Percentiles rank a stretch among this genome's conserved stretches.
Evolutionary conservation across 1,140 invertebrate genomes (phyloP).

Genomic region (Drosophila sproati): DNA sequence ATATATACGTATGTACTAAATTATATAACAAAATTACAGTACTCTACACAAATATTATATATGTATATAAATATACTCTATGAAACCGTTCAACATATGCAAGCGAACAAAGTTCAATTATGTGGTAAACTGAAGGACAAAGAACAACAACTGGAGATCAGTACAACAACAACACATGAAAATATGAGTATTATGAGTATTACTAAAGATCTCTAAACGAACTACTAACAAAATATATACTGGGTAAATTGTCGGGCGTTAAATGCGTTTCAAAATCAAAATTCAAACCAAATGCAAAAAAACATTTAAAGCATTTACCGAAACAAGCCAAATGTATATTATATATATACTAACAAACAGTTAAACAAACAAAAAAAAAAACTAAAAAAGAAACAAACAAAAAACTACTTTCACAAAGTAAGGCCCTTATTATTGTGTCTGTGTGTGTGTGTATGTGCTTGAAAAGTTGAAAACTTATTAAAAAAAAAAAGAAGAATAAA

Average conservation of each 20-base stretch:
- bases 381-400: constrained; percentile 12
- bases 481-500: background rate
- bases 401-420: constrained; percentile 46
- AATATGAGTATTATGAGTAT: constrained; percentile 24
- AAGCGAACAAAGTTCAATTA: constrained; percentile 72
- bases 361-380: background rate
- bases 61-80: constrained; percentile 50
- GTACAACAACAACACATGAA: constrained; percentile 31
- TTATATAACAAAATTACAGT: constrained; percentile 44
- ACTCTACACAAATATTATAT: constrained; percentile 46
- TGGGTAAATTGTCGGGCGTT: constrained; percentile 9
- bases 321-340: constrained; percentile 30
- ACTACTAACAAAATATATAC: constrained; percentile 9
- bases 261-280: constrained; percentile 74
- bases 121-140: constrained; percentile 37
- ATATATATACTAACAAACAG: constrained; percentile 14
- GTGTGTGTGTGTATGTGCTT: constrained; percentile 40
- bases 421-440: constrained; percentile 23
- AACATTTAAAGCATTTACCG: constrained; percentile 63
- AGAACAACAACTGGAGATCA: constrained; percentile 23
- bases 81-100: constrained; percentile 66
- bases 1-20: constrained; percentile 23
- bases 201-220: constrained; percentile 26
- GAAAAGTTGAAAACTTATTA: constrained; percentile 48
- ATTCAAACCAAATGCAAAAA: constrained; percentile 51